Evolutionary conservation across 2,888 invertebrate genomes (phyloP), one percentile per base, ranked within the genome.

Genomic region (Volucella inflata): DNA sequence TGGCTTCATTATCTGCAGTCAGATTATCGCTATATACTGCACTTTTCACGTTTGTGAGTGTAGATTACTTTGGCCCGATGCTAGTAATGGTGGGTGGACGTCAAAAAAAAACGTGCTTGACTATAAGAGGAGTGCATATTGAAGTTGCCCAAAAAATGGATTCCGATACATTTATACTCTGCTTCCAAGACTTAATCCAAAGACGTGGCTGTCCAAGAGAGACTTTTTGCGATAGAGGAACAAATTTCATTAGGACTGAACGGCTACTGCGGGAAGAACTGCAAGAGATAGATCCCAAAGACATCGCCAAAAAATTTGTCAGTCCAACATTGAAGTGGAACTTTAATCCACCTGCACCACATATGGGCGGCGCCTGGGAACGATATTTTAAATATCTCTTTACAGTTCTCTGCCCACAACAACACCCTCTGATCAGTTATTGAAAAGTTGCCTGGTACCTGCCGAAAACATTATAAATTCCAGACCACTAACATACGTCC

Each of bases 271-370:
- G 46, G 8, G 36, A 70, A 14, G 16, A 40, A 12, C 21, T 53
- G 11, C 6, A 38, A 16, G 12, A 55, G 12, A 14, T 57, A 4
- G 57, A 70, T 6, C 2, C 0, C 10, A 44, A 68, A 2, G 21
- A n/a, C 2, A 3, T 80, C 1, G 46, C 51, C 2, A 11, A 67
- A 62, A 14, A 42, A 11, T 81, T 76, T 60, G 9, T 55, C 0
- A 59, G 36, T 12, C 30, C 65, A 38, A 50, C 21, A 14, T 62
- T 87, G 1, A 68, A 81, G 14, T 88, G 87, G 87, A 65, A 71
- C 3, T 88, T 88, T 40, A 89, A 87, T 40, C 87, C 88, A 0
- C 89, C 88, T 10, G 76, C n/a, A 21, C 21, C 21, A 1, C 21
- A 21, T n/a, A n/a, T n/a, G n/a, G 21, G 21, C 79, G 0, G 82